Conservation (phyloP, 2,113 vertebrate species). For the Microcebus murinus region DNA sequence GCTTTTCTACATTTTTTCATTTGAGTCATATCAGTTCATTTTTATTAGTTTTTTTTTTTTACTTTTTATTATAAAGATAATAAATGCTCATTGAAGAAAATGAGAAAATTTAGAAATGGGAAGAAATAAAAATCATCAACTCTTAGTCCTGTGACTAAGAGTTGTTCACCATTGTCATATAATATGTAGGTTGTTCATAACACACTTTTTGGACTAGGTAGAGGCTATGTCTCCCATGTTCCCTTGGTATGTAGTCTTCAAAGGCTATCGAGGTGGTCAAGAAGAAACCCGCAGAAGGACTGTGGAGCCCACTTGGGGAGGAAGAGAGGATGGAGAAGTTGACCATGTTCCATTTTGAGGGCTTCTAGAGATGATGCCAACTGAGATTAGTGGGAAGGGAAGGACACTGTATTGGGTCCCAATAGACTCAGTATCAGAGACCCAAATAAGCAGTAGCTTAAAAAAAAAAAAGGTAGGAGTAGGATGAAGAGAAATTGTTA, state of each 20-base stretch:
- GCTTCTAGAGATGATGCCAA: neutral
- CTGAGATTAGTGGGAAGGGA: neutral
- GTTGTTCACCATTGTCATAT: neutral
- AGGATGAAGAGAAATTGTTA: neutral
- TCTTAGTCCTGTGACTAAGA: neutral
- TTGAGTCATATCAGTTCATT: neutral
- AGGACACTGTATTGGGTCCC: neutral
- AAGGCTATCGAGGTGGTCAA: neutral
- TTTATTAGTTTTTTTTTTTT: neutral
- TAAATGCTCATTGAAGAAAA: neutral
- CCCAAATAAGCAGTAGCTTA: neutral
- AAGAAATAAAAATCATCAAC: neutral
- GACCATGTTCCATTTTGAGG: neutral
- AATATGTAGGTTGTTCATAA: neutral
- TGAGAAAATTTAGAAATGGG: neutral
- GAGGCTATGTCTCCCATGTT: neutral
- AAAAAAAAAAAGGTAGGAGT: neutral
- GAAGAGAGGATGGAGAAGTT: neutral
- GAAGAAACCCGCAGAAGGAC: neutral
- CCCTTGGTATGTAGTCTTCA: neutral
- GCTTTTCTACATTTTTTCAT: neutral
- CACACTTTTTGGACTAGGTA: neutral
- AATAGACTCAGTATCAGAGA: neutral
- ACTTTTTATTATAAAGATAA: neutral
- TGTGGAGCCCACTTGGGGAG: neutral